phyloP scores from a whole-genome alignment of 1,140 invertebrate species.

The Chironomus striatipennis region DNA sequence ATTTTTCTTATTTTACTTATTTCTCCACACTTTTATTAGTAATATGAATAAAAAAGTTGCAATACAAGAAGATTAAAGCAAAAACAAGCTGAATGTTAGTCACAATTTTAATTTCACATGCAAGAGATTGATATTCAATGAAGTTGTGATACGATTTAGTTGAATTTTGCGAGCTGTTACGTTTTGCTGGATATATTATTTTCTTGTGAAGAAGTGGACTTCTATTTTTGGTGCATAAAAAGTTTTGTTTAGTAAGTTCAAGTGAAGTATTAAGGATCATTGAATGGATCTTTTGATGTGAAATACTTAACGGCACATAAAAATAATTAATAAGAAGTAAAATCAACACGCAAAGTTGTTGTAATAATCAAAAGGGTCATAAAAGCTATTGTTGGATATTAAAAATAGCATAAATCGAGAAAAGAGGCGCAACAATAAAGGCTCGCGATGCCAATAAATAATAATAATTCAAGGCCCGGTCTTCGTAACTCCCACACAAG shows the following conservation, averaged over 20 bases:
- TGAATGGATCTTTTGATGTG: too few species aligned
- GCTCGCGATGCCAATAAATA: background rate
- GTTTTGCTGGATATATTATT: background rate
- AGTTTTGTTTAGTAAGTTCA: background rate
- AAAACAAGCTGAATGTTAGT: slow-evolving; percentile 7
- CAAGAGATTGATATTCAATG: background rate
- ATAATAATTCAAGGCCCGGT: background rate
- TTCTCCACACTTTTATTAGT: background rate
- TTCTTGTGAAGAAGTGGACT: background rate
- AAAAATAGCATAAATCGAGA: background rate
- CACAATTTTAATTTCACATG: background rate
- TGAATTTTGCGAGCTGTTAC: background rate
- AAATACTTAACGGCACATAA: background rate
- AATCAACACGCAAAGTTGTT: background rate
- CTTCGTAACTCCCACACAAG: background rate
- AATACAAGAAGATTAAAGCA: background rate
- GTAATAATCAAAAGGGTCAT: background rate
- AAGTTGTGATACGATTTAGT: background rate
- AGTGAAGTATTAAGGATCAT: background rate
- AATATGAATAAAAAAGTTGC: background rate
- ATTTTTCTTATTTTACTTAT: background rate
- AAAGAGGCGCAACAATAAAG: too few species aligned
- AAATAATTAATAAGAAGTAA: background rate
- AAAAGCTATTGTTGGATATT: background rate
- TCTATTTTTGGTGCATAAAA: background rate